phyloP scores from a whole-genome alignment of 1,140 invertebrate genomes.

The Bombus pyrosoma region DNA sequence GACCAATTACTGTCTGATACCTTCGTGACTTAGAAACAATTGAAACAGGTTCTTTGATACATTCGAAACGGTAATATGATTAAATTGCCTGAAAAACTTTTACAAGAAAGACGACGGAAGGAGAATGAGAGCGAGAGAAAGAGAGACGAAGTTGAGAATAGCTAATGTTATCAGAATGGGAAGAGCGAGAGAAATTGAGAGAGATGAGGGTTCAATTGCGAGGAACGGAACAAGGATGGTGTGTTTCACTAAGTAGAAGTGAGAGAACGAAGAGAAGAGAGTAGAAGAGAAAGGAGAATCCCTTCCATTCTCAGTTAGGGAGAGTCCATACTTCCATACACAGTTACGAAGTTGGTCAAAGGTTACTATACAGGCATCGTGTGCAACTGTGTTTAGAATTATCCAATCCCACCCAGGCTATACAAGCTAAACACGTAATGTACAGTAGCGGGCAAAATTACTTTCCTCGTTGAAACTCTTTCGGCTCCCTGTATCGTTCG shows the following conservation, averaged over 20 bases:
- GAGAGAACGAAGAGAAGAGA: neutral
- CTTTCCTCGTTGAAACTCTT: slow-evolving; percentile 21
- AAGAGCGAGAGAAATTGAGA: slow-evolving; percentile 30
- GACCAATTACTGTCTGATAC: neutral
- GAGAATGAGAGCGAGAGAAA: neutral
- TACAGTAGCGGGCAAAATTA: slow-evolving; percentile 62
- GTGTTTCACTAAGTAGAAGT: neutral
- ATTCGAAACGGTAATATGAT: neutral
- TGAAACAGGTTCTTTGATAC: neutral
- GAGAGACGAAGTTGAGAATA: neutral
- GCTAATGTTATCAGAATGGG: neutral
- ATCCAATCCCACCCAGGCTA: slow-evolving; percentile 68
- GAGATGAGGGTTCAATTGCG: slow-evolving; percentile 24
- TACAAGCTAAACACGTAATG: slow-evolving; percentile 54
- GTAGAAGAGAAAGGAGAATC: slow-evolving; percentile 35
- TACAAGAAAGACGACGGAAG: neutral
- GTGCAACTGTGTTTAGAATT: slow-evolving; percentile 75
- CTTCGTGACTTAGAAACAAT: neutral
- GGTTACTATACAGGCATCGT: slow-evolving; percentile 65
- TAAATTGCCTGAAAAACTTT: slow-evolving; percentile 29
- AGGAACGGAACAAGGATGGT: neutral
- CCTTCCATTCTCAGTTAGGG: slow-evolving; percentile 41
- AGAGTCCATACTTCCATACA: slow-evolving; percentile 65
- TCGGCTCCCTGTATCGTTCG: slow-evolving; percentile 9
- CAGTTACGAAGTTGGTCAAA: slow-evolving; percentile 71